Conservation (phyloP, 2,888 invertebrate species). For the Gandaritis pyraliata region DNA sequence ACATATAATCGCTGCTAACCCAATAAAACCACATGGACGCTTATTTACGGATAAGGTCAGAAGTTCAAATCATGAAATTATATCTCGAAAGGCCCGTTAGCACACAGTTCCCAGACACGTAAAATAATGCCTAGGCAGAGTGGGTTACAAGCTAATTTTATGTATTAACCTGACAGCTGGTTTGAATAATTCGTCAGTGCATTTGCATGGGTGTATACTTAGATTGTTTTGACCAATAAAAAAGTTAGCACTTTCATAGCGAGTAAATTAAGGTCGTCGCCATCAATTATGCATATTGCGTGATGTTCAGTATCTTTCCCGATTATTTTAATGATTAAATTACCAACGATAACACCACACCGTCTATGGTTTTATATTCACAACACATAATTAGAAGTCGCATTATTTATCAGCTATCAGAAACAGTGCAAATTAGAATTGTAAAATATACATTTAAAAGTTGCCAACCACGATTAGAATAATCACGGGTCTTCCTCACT, state of each 20-base stretch:
- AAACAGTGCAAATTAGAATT: slow-evolving; percentile 48
- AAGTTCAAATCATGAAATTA: slow-evolving; percentile 52
- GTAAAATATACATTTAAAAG: slow-evolving; percentile 19
- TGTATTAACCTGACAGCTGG: slow-evolving; percentile 39
- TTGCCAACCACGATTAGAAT: slow-evolving; percentile 19
- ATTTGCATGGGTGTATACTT: not conserved
- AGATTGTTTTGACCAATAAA: slow-evolving; percentile 8
- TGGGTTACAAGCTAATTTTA: slow-evolving; percentile 39
- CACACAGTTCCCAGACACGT: slow-evolving; percentile 30
- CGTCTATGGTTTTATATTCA: slow-evolving; percentile 62
- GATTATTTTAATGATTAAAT: slow-evolving; percentile 68
- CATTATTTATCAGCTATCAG: slow-evolving; percentile 51
- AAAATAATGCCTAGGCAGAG: slow-evolving; percentile 33
- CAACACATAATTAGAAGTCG: slow-evolving; percentile 56
- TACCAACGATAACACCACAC: slow-evolving; percentile 63
- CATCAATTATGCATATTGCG: slow-evolving; percentile 46
- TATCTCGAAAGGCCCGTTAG: slow-evolving; percentile 43
- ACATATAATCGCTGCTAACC: slow-evolving; percentile 44
- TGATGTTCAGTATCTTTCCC: slow-evolving; percentile 55
- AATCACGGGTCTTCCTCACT: slow-evolving; percentile 16
- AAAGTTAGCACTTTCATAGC: slow-evolving; percentile 31
- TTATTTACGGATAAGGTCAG: slow-evolving; percentile 52
- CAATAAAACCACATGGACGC: slow-evolving; percentile 45
- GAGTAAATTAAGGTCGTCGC: slow-evolving; percentile 44
- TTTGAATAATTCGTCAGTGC: slow-evolving; percentile 24